phyloP scores from a whole-genome alignment of 2,113 vertebrate genomes.

The Prunella himalayana region DNA sequence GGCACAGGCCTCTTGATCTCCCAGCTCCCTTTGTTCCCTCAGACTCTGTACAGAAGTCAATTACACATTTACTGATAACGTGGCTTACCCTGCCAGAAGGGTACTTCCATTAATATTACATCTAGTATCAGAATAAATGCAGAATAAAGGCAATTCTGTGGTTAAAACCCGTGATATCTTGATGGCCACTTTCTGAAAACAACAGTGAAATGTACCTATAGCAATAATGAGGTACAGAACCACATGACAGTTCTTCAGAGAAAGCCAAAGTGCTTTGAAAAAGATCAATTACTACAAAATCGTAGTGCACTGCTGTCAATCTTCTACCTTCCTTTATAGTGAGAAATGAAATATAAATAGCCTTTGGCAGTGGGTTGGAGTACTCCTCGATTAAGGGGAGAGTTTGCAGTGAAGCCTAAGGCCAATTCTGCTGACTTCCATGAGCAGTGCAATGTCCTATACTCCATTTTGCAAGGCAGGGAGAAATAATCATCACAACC shows the following conservation, averaged over 20 bases:
- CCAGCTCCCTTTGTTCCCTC: not conserved
- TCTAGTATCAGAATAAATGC: not conserved
- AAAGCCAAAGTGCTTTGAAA: slow-evolving; percentile 2
- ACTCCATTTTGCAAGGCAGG: not conserved
- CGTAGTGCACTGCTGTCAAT: not conserved
- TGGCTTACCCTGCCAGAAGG: not conserved
- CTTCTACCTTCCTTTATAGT: not conserved
- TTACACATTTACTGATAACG: not conserved
- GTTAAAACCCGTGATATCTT: not conserved
- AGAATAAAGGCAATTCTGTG: not conserved
- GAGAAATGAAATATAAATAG: slow-evolving; percentile 17
- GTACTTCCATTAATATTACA: slow-evolving; percentile 6
- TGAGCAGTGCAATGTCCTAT: not conserved
- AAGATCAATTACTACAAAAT: slow-evolving; percentile 24
- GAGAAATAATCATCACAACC: not conserved
- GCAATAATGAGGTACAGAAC: not conserved
- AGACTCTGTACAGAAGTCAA: not conserved
- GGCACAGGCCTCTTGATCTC: not conserved
- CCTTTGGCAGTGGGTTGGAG: not conserved
- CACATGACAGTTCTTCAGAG: not conserved
- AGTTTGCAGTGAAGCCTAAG: not conserved
- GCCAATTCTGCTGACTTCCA: not conserved
- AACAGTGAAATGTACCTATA: not conserved
- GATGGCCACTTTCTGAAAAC: not conserved
- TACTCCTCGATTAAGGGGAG: not conserved